Base-by-base conservation (phyloP, 2,797 vertebrate species). In the Channa striata region DNA sequence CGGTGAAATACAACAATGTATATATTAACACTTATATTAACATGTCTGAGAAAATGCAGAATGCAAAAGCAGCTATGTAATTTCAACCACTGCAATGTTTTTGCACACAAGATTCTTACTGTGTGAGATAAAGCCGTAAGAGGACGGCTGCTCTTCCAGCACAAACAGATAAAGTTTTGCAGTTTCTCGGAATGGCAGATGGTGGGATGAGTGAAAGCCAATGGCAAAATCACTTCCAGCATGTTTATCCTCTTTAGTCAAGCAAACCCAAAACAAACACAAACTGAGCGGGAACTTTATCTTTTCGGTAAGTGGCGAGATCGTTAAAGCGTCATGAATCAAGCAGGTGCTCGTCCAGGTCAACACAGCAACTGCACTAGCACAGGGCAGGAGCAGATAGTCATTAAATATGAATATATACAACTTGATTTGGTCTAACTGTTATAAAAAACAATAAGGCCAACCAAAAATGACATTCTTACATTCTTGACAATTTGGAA, bases 161-260 rank as follows among this genome's bases (percentile, higher is more conserved):
- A 60, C 59, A 78, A 61, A 65, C 68, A 47, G 4, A 47, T 49
- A 46, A 77, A 53, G 36, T 70, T 78, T 78, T 61, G n/a, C 63
- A 68, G 50, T 65, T 66, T 72, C 63, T 73, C 6, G 11, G 51
- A 6, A 36, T 5, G 74, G 72, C 82, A 84, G 82, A 84, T 84
- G 82, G 80, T 34, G 33, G 67, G 59, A 69, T 52, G 7, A 74
- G 71, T 17, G 43, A 68, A 54, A 64, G 76, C 76, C 70, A 48
- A 54, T 1, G 43, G 64, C 56, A 63, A 66, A 74, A 59, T 54
- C 63, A 33, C 56, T 73, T 81, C 67, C 63, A 85, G 47, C 64
- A 64, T 57, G 65, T 75, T 82, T 75, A 75, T 81, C 42, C 70
- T 79, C 63, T 77, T 81, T 60, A 72, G 65, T 70, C 47, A 6